Evolutionary conservation across 1,140 invertebrate species (phyloP), one percentile per base, ranked within the genome.

Genomic region (Eupeodes corollae): DNA sequence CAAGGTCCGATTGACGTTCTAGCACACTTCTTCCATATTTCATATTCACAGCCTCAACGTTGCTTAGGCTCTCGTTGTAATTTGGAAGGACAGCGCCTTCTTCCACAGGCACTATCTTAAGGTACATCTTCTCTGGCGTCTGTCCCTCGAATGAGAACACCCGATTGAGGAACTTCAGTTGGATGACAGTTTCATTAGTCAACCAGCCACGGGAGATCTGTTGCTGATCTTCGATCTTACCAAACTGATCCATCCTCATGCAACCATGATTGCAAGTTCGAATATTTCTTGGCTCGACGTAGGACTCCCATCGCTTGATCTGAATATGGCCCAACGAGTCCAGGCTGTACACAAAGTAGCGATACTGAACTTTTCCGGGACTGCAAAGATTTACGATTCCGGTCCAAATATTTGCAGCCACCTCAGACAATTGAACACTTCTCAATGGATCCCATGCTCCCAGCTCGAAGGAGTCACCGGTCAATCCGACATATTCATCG

Each of bases 241-340:
- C 84, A 68, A 84, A 86, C 31, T 68, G 68, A 34, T 79, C 75
- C 12, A 69, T 55, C 19, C 73, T 67, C 2, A 70, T 70, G 5
- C 69, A 55, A 12, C 59, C 53, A 37, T 57, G 57, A 53, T 77
- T 72, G 44, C 55, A 61, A 35, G 55, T 52, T 48, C 70, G 58
- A 42, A 66, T n/a, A 50, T 65, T 61, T 6, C 59, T 52, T 3
- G 59, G 52, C 49, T 72, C 70, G 45, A 86, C 72, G 59, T 86
- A 79, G 1, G 86, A 87, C 70, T 94, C 90, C 90, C 89, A 93
- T 52, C 73, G 74, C 13, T 82, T 75, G 12, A 92, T 76, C 12
- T 88, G 74, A 2, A 84, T 59, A 47, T 75, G 68, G 59, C 74
- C 72, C 13, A 69, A 58, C 52, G 72, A 67, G 52, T 76, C 70